Conservation (phyloP, 1,140 invertebrate species). For the Tetramorium parvispinum region DNA sequence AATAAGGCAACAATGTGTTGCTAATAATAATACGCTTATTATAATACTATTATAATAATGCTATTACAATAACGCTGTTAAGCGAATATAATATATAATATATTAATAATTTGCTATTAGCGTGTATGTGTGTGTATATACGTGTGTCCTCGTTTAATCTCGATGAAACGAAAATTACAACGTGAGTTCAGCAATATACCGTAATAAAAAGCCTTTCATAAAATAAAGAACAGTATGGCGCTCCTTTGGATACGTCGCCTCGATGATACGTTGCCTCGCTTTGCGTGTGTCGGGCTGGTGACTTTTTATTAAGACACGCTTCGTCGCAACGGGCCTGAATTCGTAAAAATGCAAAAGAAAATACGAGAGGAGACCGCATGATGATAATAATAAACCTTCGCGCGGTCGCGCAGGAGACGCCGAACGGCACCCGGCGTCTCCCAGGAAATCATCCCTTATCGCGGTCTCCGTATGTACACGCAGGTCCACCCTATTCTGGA, state of each 20-base stretch:
- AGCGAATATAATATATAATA: constrained; percentile 2
- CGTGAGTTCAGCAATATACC: neutral
- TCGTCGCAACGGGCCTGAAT: constrained; percentile 12
- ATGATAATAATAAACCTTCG: neutral
- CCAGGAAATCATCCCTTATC: constrained; percentile 35
- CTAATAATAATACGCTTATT: no score
- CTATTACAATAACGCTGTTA: constrained; percentile 7
- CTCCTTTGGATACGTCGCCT: neutral
- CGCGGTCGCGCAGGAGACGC: no score
- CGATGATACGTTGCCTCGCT: neutral
- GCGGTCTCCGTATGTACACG: neutral
- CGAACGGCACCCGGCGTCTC: constrained; percentile 7
- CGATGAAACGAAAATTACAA: constrained; percentile 17
- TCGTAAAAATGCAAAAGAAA: constrained; percentile 11
- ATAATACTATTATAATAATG: neutral
- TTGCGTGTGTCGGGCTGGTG: neutral
- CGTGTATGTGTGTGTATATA: no score
- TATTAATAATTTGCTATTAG: constrained; percentile 15
- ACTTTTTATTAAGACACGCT: constrained; percentile 10
- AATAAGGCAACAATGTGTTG: neutral
- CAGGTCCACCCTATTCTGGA: neutral
- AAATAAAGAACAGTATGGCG: constrained; percentile 12
- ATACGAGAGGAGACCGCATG: neutral
- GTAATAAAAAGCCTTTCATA: constrained; percentile 15
- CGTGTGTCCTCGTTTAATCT: constrained; percentile 2